phyloP scores from a whole-genome alignment of 2,797 vertebrate species.

The Microhierax caerulescens region DNA sequence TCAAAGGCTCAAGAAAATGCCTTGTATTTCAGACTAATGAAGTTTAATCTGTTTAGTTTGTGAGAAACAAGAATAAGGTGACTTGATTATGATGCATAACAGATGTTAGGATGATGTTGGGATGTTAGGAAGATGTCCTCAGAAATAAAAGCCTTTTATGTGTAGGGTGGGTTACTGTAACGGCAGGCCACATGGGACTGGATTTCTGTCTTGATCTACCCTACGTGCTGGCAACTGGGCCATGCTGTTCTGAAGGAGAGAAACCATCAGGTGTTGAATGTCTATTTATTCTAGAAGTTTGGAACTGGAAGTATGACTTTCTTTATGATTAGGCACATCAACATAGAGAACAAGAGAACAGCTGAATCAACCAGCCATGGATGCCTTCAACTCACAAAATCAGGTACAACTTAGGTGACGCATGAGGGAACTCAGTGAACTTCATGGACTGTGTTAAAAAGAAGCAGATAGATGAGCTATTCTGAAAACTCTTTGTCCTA shows the following conservation, averaged over 20 bases:
- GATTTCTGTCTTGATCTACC: background rate
- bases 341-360: background rate
- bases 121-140: background rate
- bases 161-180: accelerated
- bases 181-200: background rate
- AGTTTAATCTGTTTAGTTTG: background rate
- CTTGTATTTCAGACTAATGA: background rate
- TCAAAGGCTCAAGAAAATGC: background rate
- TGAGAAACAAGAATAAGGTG: background rate
- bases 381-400: background rate
- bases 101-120: background rate
- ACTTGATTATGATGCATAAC: background rate
- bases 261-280: background rate
- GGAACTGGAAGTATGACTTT: background rate
- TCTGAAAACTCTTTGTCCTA: background rate
- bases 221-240: background rate
- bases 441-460: background rate
- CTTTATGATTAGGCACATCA: background rate
- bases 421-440: background rate
- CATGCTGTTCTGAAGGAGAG: background rate
- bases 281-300: background rate
- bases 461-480: background rate
- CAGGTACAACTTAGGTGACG: background rate
- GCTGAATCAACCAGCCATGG: background rate
- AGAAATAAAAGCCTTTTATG: background rate